Evolutionary conservation across 2,113 vertebrate genomes (phyloP), one percentile per base, ranked within the genome.

Genomic region (Calyptomena viridis): DNA sequence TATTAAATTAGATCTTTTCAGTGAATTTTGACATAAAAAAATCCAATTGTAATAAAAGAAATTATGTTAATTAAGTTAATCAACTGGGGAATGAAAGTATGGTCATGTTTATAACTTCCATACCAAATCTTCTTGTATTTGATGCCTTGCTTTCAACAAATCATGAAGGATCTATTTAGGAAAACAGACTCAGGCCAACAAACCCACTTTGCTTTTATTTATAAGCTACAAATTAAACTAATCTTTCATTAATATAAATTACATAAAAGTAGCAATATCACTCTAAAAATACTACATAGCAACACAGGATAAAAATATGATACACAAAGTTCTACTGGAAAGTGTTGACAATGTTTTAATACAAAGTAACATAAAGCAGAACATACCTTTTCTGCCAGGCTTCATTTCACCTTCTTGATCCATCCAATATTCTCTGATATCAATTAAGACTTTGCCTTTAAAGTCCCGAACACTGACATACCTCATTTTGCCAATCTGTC

Each of bases 351-450:
- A 46, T 14, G 3, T 55, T 89, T 91, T 49, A 82, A 82, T 35
- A 53, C 5, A 89, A 91, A 93, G 25, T 63, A 81, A 89, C 24
- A 50, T 3, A 14, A 93, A 95, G 60, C 17, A 44, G 60, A 92
- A 78, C 46, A 87, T 97, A 99, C 99, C 99, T 99, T 99, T 99
- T 94, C 99, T 99, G 50, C 99, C 99, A 33, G 99, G 99, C 85
- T 99, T 99, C 99, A 99, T 99, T 97, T 99, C 99, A 67, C 99
- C 99, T 92, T 99, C 98, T 62, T 98, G 98, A 97, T 99, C 99
- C 98, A 99, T 99, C 99, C 99, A 99, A 83, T 99, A 99, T 96
- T 99, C 99, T 97, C 99, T 98, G 97, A 99, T 98, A 97, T 99
- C 99, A 92, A 99, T 98, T 97, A 99, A 98, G 86, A 99, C 98